A percentile compares a stretch with the other conserved stretches of the same genome.
Conservation (phyloP, 2,113 vertebrate species). For the Carassius auratus region DNA sequence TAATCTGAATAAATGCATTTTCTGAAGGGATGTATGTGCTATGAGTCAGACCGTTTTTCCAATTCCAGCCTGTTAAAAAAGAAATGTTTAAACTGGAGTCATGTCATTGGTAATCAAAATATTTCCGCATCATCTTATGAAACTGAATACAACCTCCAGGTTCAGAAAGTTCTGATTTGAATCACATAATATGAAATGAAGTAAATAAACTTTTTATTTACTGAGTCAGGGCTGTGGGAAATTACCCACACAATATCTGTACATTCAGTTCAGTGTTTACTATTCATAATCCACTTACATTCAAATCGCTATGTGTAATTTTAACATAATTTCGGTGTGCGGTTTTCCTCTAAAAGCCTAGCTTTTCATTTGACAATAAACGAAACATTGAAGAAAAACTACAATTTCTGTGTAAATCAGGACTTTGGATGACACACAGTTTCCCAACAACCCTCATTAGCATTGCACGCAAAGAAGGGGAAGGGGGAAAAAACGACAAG, state of each 20-base stretch:
- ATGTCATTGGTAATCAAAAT: constrained; percentile 4
- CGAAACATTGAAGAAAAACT: neutral
- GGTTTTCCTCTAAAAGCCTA: neutral
- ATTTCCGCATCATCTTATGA: constrained; percentile 8
- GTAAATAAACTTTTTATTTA: constrained; percentile 10
- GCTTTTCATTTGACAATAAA: constrained; percentile 24
- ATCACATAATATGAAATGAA: constrained; percentile 2
- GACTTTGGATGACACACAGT: constrained; percentile 30
- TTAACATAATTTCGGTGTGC: constrained; percentile 8
- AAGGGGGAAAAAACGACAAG: constrained; percentile 9
- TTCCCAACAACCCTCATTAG: constrained; percentile 11
- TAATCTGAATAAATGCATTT: constrained; percentile 17
- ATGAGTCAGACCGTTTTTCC: constrained; percentile 1
- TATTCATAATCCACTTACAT: constrained; percentile 6
- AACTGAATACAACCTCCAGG: neutral
- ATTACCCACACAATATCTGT: constrained; percentile 4
- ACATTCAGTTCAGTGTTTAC: constrained; percentile 23
- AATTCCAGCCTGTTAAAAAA: neutral
- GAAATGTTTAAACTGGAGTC: neutral
- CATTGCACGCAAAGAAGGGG: neutral
- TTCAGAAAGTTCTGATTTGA: constrained; percentile 27
- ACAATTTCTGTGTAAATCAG: constrained; percentile 25
- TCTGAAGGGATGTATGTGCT: neutral
- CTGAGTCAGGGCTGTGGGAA: constrained; percentile 15
- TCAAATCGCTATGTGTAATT: neutral